Conservation (phyloP, 2,113 vertebrate genomes). For the Cairina moschata region DNA sequence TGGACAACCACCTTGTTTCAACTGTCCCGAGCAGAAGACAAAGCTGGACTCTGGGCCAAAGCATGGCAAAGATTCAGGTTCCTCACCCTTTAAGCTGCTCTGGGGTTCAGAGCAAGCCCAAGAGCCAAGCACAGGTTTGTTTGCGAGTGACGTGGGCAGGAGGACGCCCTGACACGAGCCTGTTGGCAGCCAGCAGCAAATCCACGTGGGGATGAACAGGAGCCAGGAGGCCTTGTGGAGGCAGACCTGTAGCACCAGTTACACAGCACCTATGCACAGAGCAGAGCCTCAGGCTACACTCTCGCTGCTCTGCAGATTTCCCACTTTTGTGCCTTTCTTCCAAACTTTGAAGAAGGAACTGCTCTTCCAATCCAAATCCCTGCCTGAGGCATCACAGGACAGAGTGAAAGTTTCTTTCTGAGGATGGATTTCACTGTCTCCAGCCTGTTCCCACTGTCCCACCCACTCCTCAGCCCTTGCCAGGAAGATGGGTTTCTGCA, state of each 20-base stretch:
- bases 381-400: neutral
- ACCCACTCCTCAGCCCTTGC: constrained; percentile 28
- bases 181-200: neutral
- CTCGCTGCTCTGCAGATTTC: constrained; percentile 31
- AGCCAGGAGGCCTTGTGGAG: neutral
- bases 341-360: constrained; percentile 55
- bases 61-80: neutral
- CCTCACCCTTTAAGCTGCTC: neutral
- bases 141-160: neutral
- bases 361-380: constrained; percentile 44
- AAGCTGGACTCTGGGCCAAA: too few relatives aligned
- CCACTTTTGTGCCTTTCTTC: constrained; percentile 31
- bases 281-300: constrained; percentile 43
- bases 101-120: neutral
- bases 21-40: neutral
- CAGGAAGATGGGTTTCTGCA: constrained; percentile 34
- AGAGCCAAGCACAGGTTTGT: neutral
- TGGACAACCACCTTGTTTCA: neutral
- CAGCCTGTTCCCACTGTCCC: constrained; percentile 1
- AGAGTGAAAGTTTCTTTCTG: constrained; percentile 41
- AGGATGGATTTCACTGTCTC: neutral
- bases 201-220: neutral
- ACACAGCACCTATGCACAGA: neutral
- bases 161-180: neutral
- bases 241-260: constrained; percentile 38